These are phyloP conservation scores for Thaumatotibia leucotreta DNA, from an alignment of 1,140 invertebrate species.

Conservation along the genomic window DNA sequence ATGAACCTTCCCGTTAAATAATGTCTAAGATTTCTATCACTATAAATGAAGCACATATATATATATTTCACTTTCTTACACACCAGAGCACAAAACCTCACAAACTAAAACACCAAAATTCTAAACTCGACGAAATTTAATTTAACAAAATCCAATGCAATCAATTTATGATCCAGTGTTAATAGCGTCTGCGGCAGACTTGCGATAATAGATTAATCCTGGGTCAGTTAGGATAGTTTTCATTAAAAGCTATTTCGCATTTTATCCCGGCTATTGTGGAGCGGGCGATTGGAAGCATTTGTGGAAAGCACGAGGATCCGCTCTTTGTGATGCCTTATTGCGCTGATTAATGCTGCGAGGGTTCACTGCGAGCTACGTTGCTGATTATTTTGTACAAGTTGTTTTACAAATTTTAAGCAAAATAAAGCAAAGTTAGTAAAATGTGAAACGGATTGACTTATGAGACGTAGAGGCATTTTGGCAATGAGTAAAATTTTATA, in stretches of 20 bases:
- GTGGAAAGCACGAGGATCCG: slow-evolving; percentile 52
- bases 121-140: background rate
- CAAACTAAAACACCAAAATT: background rate
- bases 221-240: slow-evolving; percentile 55
- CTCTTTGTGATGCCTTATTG: slow-evolving; percentile 33
- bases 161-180: slow-evolving; percentile 13
- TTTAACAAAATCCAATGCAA: background rate
- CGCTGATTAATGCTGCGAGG: slow-evolving; percentile 50
- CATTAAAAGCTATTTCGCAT: slow-evolving; percentile 62
- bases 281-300: slow-evolving; percentile 62
- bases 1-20: no score
- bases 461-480: background rate
- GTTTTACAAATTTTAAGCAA: slow-evolving; percentile 6
- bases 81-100: no score
- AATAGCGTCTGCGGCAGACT: slow-evolving; percentile 47
- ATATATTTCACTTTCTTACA: no score
- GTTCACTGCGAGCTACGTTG: background rate
- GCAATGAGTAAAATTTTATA: no score
- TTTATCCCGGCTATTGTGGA: slow-evolving; percentile 48
- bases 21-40: no score
- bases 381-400: background rate
- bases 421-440: background rate
- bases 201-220: slow-evolving; percentile 59
- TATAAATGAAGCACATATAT: no score
- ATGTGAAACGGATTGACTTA: background rate